Conservation (phyloP, 2,797 vertebrate genomes). For the Mus caroli region DNA sequence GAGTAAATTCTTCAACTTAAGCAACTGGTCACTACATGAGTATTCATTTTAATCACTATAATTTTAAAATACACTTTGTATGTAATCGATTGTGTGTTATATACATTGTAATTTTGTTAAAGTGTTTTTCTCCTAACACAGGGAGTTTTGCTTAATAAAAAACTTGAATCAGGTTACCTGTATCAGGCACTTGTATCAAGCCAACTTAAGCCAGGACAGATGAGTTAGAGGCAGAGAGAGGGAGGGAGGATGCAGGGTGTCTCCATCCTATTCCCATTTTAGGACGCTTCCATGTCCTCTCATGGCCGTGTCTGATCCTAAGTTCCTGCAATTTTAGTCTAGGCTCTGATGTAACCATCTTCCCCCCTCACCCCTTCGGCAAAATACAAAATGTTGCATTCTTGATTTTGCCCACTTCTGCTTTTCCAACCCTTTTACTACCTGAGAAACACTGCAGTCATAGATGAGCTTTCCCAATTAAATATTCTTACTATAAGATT, state of each 20-base stretch:
- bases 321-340: not conserved
- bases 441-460: not conserved
- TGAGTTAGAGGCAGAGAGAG: not conserved
- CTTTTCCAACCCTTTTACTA: not conserved
- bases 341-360: not conserved
- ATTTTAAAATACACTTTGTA: not conserved
- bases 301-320: not conserved
- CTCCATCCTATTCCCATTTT: not conserved
- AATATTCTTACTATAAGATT: not conserved
- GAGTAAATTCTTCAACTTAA: not conserved
- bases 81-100: not conserved
- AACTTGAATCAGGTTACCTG: not conserved
- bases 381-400: not conserved
- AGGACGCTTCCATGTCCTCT: no score
- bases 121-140: not conserved
- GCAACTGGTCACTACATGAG: not conserved
- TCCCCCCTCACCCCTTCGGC: not conserved
- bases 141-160: not conserved
- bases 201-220: not conserved
- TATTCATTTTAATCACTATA: not conserved
- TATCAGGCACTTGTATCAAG: not conserved
- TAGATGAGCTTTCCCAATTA: not conserved
- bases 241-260: not conserved
- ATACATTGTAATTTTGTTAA: not conserved
- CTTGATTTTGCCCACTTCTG: not conserved